A percentile compares a stretch with the other conserved stretches of the same genome.
Evolutionary conservation across 1,140 invertebrate species (phyloP).

Genomic region (Helicoverpa armigera): DNA sequence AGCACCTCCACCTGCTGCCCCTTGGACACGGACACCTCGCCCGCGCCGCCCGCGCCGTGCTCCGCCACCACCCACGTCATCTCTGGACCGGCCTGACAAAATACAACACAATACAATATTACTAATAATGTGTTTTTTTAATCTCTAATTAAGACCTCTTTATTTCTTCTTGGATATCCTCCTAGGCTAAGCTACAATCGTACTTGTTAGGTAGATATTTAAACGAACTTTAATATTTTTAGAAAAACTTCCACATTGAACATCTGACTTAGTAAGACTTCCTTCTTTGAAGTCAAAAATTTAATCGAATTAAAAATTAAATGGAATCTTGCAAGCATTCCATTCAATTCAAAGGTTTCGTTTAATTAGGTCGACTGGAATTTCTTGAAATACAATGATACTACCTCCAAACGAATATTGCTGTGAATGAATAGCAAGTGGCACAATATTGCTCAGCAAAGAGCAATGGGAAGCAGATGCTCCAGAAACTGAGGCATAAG

Average conservation of each 20-base stretch:
- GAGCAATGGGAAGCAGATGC: not conserved
- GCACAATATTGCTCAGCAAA: not conserved
- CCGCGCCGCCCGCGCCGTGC: slow-evolving; percentile 90
- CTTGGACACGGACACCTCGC: slow-evolving; percentile 93
- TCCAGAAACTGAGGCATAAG: too few relatives aligned
- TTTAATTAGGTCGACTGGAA: not conserved
- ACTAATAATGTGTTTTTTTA: too few relatives aligned
- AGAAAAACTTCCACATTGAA: too few relatives aligned
- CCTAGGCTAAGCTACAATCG: too few relatives aligned
- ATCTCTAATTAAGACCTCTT: too few relatives aligned
- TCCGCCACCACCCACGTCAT: slow-evolving; percentile 96
- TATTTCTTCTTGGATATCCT: too few relatives aligned
- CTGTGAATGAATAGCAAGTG: not conserved
- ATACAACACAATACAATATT: not conserved
- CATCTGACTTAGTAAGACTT: too few relatives aligned
- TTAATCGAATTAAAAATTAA: not conserved
- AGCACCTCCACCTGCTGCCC: slow-evolving; percentile 97
- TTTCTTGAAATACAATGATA: too few relatives aligned
- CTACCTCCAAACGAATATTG: not conserved
- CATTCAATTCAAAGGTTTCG: not conserved
- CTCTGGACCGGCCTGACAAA: slow-evolving; percentile 85
- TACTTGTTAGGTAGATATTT: too few relatives aligned
- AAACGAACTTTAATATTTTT: too few relatives aligned
- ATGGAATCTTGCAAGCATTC: not conserved
- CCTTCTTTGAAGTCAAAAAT: too few relatives aligned